Base-by-base conservation (phyloP, 2,797 vertebrate species). In the Caiman crocodilus region DNA sequence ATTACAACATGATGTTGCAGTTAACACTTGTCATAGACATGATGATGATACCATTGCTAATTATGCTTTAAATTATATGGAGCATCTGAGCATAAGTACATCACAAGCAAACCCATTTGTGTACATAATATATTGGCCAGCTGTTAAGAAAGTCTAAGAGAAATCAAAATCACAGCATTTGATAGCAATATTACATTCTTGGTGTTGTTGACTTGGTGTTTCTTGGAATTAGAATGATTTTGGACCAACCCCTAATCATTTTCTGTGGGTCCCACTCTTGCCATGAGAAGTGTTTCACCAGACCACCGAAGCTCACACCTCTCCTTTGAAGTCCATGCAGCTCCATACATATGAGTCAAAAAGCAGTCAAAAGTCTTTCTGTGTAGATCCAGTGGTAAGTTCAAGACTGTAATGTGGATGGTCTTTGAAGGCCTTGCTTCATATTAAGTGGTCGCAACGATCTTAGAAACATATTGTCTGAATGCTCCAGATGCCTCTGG, bases 31-130 rank as follows among this genome's bases (percentile, higher is more conserved):
- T 88, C 89, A 78, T 60, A 90, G 83, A 92, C 91, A 91, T 93
- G 64, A 35, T 93, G 64, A 35, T 42, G 42, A 83, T 92, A 35
- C 2, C 35, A n/a, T 80, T 90, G 80, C 90, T 94, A 77, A 88
- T 95, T 65, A 82, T 17, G 13, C 88, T 96, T 94, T 94, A 93
- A 96, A 82, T 94, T 76, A 90, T 7, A 67, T 91, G 94, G 93
- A 59, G 93, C 94, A 87, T 94, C 82, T 93, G n/a, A 77, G 80
- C 26, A 5, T 26, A 63, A n/a, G 64, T 15, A 3, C 60, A 18
- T 90, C 84, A 67, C 56, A 93, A 92, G 90, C 84, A 91, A 94
- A 67, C 59, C 84, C 75, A 50, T 28, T 89, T 84, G 85, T 0
- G 4, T 11, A 2, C 75, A 30, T 85, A 76, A 30, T 79, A 11